Percentiles rank a stretch among this genome's conserved stretches.
phyloP scores from a whole-genome alignment of 2,888 invertebrate species.

The Tillus elongatus region DNA sequence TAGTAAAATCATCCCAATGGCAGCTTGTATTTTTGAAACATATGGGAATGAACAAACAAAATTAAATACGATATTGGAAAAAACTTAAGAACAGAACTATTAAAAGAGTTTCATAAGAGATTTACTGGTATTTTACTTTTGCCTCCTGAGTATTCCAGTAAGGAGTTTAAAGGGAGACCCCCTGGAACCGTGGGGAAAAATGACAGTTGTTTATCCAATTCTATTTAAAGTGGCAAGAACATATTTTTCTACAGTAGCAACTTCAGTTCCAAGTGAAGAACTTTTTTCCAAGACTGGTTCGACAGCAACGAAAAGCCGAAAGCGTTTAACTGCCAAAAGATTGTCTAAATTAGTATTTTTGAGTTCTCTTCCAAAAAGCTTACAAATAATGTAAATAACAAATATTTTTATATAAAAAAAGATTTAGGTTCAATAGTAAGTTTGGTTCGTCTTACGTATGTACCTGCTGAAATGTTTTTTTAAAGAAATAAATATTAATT shows the following conservation, averaged over 20 bases:
- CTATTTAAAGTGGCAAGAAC: constrained; percentile 8
- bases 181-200: constrained; percentile 12
- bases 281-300: constrained; percentile 4
- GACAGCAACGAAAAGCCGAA: constrained; percentile 5
- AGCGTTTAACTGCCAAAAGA: constrained; percentile 3
- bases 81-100: constrained; percentile 5
- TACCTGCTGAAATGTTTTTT: too few relatives aligned
- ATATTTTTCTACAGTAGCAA: constrained; percentile 11
- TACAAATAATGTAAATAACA: too few relatives aligned
- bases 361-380: constrained; percentile 5
- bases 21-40: constrained; percentile 8
- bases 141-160: constrained; percentile 8
- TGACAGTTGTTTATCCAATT: constrained; percentile 11
- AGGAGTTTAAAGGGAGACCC: constrained; percentile 11
- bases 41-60: background rate
- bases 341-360: constrained; percentile 8
- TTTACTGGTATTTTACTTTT: constrained; percentile 9
- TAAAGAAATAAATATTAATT: too few relatives aligned
- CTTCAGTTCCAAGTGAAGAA: constrained; percentile 11
- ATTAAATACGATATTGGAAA: too few relatives aligned
- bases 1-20: constrained; percentile 14
- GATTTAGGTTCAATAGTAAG: too few relatives aligned
- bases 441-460: too few relatives aligned
- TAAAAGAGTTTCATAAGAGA: constrained; percentile 11
- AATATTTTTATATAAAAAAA: too few relatives aligned